Evolutionary conservation across 2,797 vertebrate species (phyloP).

Genomic region (Coranthus polyacanthus): DNA sequence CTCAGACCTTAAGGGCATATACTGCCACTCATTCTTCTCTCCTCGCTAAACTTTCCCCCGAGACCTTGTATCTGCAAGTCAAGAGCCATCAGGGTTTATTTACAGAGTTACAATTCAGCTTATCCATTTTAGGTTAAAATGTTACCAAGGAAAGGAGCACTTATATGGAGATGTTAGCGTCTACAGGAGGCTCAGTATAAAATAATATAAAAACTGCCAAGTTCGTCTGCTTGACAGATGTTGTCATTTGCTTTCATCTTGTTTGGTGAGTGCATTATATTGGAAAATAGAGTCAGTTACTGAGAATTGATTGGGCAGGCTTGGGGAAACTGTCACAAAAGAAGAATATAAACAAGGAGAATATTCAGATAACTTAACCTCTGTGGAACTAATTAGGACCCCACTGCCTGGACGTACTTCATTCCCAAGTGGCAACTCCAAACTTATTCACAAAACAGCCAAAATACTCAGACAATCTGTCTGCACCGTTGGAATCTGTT

Average conservation of each 20-base stretch:
- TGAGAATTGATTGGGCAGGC: background rate
- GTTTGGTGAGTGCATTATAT: constrained; percentile 3
- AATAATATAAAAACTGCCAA: no score
- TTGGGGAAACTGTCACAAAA: constrained; percentile 2
- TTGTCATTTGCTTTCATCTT: constrained; percentile 6
- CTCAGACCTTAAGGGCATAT: background rate
- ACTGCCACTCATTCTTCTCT: constrained; percentile 1
- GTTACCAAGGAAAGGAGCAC: constrained; percentile 27
- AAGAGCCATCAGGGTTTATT: background rate
- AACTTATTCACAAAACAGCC: constrained; percentile 27
- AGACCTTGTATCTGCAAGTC: background rate
- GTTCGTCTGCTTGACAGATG: background rate
- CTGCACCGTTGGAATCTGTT: background rate
- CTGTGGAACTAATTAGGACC: constrained; percentile 63
- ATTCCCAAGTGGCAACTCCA: constrained; percentile 28
- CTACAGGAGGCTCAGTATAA: no score
- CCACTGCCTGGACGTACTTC: constrained; percentile 35
- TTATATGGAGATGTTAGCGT: background rate
- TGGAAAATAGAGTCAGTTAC: constrained; percentile 2
- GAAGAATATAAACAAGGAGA: constrained; percentile 9
- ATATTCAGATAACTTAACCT: constrained; percentile 33
- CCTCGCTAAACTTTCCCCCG: background rate
- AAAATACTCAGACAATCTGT: constrained; percentile 17
- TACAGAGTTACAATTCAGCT: constrained; percentile 12
- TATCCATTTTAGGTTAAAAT: constrained; percentile 8